phyloP scores from a whole-genome alignment of 2,113 vertebrate genomes.

The Pavo muticus region DNA sequence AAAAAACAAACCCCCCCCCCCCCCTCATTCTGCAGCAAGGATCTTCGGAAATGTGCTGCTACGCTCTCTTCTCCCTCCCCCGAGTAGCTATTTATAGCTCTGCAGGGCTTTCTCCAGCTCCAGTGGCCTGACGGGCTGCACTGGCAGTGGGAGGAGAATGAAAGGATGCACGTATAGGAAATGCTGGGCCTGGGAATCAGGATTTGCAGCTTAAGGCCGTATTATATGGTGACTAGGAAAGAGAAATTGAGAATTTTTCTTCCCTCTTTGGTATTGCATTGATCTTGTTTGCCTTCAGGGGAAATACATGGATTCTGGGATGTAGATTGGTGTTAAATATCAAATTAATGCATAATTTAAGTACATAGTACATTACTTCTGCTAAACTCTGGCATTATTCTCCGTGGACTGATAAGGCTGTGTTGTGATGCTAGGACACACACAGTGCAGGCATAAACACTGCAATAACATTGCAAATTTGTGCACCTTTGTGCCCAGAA shows the following conservation, averaged over 20 bases:
- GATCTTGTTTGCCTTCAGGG: neutral
- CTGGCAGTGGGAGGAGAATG: neutral
- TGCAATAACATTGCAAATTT: neutral
- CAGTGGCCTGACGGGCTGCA: slow-evolving; percentile 6
- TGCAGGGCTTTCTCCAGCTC: slow-evolving; percentile 63
- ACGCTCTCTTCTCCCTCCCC: neutral
- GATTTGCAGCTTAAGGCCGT: neutral
- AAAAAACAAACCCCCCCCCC: neutral
- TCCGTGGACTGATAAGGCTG: neutral
- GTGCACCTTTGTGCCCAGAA: neutral
- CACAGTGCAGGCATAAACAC: neutral
- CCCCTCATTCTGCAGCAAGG: slow-evolving; percentile 43
- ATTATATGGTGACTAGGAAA: neutral
- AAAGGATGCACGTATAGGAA: neutral
- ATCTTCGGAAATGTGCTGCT: slow-evolving; percentile 56
- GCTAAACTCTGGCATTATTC: neutral
- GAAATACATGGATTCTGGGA: neutral
- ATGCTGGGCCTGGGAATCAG: neutral
- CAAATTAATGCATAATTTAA: neutral
- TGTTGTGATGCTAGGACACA: neutral
- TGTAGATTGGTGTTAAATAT: neutral
- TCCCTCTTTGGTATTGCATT: neutral
- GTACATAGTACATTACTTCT: neutral
- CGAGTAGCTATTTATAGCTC: slow-evolving; percentile 66
- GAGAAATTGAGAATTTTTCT: neutral